Percentiles rank a stretch among this genome's conserved stretches.
Conservation (phyloP, 2,797 vertebrate genomes). For the Hybognathus amarus region DNA sequence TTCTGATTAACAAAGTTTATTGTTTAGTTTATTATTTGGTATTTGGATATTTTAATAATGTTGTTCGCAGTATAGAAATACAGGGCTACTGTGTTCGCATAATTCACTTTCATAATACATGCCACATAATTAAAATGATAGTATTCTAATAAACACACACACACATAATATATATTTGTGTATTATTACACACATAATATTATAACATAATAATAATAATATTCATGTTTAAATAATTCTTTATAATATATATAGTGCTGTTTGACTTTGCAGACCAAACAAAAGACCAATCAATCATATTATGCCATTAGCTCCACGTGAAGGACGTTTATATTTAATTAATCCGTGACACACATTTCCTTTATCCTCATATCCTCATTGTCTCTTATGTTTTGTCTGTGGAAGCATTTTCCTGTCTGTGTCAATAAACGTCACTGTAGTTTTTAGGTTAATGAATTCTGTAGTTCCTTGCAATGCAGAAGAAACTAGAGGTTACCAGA, state of each 20-base stretch:
- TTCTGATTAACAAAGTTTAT: background rate
- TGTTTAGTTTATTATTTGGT: background rate
- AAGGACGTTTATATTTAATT: background rate
- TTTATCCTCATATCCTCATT: background rate
- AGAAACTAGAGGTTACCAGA: background rate
- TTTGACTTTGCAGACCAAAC: background rate
- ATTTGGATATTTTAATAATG: background rate
- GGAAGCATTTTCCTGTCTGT: slow-evolving; percentile 4
- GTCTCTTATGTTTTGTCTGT: slow-evolving; percentile 6
- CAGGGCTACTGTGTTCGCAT: too few species aligned
- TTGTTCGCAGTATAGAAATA: too few species aligned
- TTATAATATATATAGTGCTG: background rate
- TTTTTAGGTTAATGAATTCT: slow-evolving; percentile 43
- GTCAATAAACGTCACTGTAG: slow-evolving; percentile 8
- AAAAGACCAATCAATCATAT: background rate
- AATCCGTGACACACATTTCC: slow-evolving; percentile 15
- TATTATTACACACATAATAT: background rate
- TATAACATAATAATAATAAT: too few species aligned
- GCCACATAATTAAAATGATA: too few species aligned
- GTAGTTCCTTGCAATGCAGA: background rate
- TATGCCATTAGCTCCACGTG: background rate
- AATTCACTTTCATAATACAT: too few species aligned
- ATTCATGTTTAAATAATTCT: too few species aligned
- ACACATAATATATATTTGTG: too few species aligned
- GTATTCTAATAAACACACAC: too few species aligned